phyloP scores from a whole-genome alignment of 2,797 vertebrate genomes.

The Ctenopoma multispine region DNA sequence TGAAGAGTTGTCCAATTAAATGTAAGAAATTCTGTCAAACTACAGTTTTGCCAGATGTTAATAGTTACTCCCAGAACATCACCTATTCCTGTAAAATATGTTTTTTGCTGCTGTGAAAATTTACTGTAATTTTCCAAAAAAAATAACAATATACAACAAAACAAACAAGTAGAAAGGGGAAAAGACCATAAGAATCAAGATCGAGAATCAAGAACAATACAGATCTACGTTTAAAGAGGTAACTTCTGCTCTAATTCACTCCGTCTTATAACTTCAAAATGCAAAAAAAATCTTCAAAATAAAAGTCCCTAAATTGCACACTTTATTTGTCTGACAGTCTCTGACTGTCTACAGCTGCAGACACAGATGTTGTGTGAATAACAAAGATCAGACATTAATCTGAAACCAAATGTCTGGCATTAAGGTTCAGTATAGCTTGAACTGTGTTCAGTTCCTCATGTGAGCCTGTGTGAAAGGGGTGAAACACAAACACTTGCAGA shows the following conservation, averaged over 20 bases:
- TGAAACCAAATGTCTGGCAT: slow-evolving; percentile 54
- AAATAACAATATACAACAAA: neutral
- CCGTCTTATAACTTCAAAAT: neutral
- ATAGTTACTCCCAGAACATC: neutral
- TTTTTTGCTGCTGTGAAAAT: too few relatives aligned
- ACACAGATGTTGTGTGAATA: slow-evolving; percentile 52
- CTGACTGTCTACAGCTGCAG: slow-evolving; percentile 28
- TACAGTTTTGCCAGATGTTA: neutral
- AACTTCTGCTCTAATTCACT: too few relatives aligned
- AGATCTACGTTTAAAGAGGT: too few relatives aligned
- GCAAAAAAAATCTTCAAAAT: neutral
- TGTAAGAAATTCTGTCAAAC: neutral
- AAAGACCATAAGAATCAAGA: too few relatives aligned
- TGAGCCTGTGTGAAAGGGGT: slow-evolving; percentile 58
- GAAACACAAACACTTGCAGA: slow-evolving; percentile 64
- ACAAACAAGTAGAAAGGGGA: neutral
- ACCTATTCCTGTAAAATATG: neutral
- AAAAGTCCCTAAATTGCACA: too few relatives aligned
- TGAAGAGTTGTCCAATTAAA: neutral
- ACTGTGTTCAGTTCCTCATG: slow-evolving; percentile 33
- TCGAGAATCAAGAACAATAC: neutral
- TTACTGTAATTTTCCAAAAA: neutral
- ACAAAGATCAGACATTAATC: slow-evolving; percentile 44
- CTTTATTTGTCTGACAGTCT: neutral
- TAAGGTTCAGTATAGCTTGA: slow-evolving; percentile 34